Evolutionary conservation across 2,113 vertebrate species (phyloP), one percentile per base, ranked within the genome.

Genomic region (Indicator maculatus): DNA sequence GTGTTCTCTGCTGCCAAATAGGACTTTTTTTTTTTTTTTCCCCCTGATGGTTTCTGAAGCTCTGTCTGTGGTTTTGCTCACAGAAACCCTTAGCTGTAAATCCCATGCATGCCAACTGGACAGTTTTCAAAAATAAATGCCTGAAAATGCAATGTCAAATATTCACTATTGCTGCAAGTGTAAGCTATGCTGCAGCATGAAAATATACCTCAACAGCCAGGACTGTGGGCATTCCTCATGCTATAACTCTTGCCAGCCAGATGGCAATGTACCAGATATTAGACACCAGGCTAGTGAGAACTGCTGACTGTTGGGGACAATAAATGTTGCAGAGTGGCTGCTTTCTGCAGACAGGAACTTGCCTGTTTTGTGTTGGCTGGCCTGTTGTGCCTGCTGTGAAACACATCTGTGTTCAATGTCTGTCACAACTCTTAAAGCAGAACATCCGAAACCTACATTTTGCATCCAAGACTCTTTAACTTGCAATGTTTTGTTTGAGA

Each of bases 391-490:
- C 86, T 86, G 55, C 53, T 75, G 65, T 82, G 69, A 91, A 93
- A 93, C 86, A 80, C 82, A 71, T 58, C 15, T 13, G 30, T 89
- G 83, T 88, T 86, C 86, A 94, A 95, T 96, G 97, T 97, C 97
- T 97, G 98, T 97, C 97, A 98, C 97, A 98, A 97, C 97, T 85
- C 81, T 93, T 66, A 55, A 69, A 53, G 88, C 77, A 96, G 83
- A 96, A 96, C 84, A 84, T 79, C 63, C 18, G 3, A 69, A 86
- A 23, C 17, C 6, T 44, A 14, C 19, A 38, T 63, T 92, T 73
- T 91, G 10, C 66, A 30, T 56, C 47, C 2, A 8, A 8, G 20
- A 53, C 19, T 86, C 47, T 30, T 69, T 44, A 76, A 61, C 6
- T 53, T 86, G 60, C 27, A 69, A 12, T 26, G 2, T 71, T 73